Evolutionary conservation across 2,888 invertebrate species (phyloP).

Genomic region (Drosophila subsilvestris): DNA sequence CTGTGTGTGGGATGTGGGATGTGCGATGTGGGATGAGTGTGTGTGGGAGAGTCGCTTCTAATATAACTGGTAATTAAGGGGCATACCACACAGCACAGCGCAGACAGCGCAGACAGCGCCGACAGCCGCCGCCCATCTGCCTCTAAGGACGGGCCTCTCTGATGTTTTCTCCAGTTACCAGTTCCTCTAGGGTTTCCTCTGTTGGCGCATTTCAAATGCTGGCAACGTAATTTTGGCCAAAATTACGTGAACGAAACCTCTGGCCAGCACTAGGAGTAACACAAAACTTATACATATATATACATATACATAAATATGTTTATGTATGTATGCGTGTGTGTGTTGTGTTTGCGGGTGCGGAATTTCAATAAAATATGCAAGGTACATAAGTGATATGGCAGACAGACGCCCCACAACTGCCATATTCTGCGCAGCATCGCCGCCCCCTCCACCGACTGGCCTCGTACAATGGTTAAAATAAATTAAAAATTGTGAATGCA

Average conservation of each 20-base stretch:
- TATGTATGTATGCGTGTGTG: neutral
- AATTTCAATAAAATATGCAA: constrained; percentile 79
- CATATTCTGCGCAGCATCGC: neutral
- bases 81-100: constrained; percentile 38
- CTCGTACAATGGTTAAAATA: constrained; percentile 38
- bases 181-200: constrained; percentile 39
- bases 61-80: constrained; percentile 76
- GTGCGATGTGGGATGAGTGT: constrained; percentile 1
- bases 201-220: constrained; percentile 67
- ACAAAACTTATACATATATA: constrained; percentile 55
- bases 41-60: constrained; percentile 35
- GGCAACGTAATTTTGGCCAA: constrained; percentile 67
- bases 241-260: constrained; percentile 69
- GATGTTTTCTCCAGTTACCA: constrained; percentile 18
- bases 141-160: constrained; percentile 1
- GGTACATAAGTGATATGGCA: constrained; percentile 52
- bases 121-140: neutral
- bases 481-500: constrained; percentile 50
- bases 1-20: constrained; percentile 1
- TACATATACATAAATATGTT: neutral
- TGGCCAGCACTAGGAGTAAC: constrained; percentile 57
- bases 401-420: neutral
- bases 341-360: constrained; percentile 57
- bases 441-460: constrained; percentile 3
- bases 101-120: constrained; percentile 1